Evolutionary conservation across 2,113 vertebrate species (phyloP), one percentile per base, ranked within the genome.

Genomic region (Podarcis muralis): DNA sequence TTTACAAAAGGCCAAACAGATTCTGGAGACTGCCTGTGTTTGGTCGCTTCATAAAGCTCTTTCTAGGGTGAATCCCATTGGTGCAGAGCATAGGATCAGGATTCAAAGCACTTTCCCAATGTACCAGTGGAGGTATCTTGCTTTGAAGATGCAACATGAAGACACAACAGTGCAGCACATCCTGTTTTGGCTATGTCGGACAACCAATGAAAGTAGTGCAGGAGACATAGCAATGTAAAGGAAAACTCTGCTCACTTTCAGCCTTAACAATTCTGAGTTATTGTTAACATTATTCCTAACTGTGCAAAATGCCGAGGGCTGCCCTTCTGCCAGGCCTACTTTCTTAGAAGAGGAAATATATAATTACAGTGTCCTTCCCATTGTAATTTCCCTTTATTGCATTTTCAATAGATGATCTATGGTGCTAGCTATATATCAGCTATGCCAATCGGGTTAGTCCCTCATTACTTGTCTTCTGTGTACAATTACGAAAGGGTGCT

Each of bases 391-490:
- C 87, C 84, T 89, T 83, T 81, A 16, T n/a, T 48, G 23, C 78
- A 86, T 85, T 86, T 92, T 71, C 40, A 90, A 83, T 81, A 90
- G 89, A 89, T 2, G 12, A 79, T 35, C 53, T 89, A 68, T 0
- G 1, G 88, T 94, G 71, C 81, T 84, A 85, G 84, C 82, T 0
- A 0, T 80, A 27, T 59, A 25, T 85, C 86, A 80, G 65, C 74
- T 66, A 71, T 75, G 79, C 30, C 90, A 89, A 93, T 72, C 20
- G 32, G 40, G 27, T 91, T 91, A 92, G 2, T 30, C 11, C 77
- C 35, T 87, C 62, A n/a, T 92, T 91, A 87, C 32, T 76, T 89
- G 65, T 83, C 48, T 88, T 88, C 75, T 66, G 84, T 23, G 11
- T 0, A 0, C 77, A 90, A 59, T 88, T 86, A 81, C 27, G 84